Evolutionary conservation across 1,140 invertebrate species (phyloP).

Genomic region (Rhagoletis zephyria): DNA sequence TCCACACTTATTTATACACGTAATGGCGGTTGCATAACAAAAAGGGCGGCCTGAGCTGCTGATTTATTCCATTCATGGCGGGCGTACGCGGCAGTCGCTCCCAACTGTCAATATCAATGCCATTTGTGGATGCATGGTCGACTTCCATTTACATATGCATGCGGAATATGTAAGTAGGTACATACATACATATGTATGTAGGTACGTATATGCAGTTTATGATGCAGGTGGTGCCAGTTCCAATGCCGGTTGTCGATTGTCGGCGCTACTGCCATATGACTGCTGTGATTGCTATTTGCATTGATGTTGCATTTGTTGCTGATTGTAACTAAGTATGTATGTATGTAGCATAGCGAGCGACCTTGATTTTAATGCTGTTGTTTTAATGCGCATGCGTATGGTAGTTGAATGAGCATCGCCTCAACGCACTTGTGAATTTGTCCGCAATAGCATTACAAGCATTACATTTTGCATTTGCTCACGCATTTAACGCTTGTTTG

Average conservation of each 20-base stretch:
- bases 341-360: neutral
- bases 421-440: constrained; percentile 4
- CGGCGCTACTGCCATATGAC: neutral
- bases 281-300: constrained; percentile 3
- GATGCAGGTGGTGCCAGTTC: neutral
- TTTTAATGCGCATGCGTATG: constrained; percentile 20
- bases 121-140: constrained; percentile 2
- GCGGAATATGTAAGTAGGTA: neutral
- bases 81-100: constrained; percentile 36
- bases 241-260: constrained; percentile 25
- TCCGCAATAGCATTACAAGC: neutral
- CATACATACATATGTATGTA: neutral
- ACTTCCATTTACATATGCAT: constrained; percentile 50
- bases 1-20: neutral
- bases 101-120: constrained; percentile 51
- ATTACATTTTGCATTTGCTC: neutral
- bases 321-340: neutral
- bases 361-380: constrained; percentile 36
- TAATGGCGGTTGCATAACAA: neutral
- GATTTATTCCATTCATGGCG: constrained; percentile 30
- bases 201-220: neutral
- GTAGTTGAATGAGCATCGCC: neutral
- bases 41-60: neutral
- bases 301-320: neutral
- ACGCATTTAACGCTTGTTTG: too few relatives aligned